Percentiles rank a stretch among this genome's conserved stretches.
phyloP scores from a whole-genome alignment of 2,113 vertebrate species.

The Saguinus midas region DNA sequence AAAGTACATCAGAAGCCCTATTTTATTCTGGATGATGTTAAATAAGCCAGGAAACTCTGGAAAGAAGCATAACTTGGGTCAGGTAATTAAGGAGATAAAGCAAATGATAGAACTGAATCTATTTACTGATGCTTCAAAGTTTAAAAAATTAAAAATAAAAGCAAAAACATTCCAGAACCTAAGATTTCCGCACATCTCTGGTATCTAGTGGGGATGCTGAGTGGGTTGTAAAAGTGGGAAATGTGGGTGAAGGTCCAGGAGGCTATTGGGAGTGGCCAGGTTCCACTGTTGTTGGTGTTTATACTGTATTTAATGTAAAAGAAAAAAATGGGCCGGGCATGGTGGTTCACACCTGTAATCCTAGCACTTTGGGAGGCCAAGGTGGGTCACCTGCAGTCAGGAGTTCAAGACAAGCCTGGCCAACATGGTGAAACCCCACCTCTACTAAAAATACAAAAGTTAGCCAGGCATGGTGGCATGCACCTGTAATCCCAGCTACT shows the following conservation, averaged over 20 bases:
- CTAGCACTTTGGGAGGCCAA: too few species aligned
- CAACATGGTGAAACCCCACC: too few species aligned
- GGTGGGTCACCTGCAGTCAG: too few species aligned
- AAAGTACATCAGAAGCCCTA: neutral
- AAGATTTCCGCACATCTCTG: neutral
- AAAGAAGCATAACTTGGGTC: slow-evolving; percentile 21
- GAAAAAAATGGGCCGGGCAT: neutral
- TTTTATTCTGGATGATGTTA: neutral
- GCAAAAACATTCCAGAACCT: neutral
- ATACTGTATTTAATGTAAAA: neutral
- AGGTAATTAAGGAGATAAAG: slow-evolving; percentile 15
- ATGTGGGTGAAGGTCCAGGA: neutral
- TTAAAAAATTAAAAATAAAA: slow-evolving; percentile 17
- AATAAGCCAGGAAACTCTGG: neutral
- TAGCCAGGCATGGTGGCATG: too few species aligned
- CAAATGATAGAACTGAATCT: neutral
- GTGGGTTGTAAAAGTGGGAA: neutral
- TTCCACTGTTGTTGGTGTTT: neutral
- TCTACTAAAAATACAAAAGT: too few species aligned
- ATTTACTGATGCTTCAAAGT: neutral
- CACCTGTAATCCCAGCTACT: too few species aligned
- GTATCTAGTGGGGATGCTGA: neutral
- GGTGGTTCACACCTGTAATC: too few species aligned
- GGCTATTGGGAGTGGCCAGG: neutral
- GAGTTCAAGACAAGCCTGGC: too few species aligned